phyloP scores from a whole-genome alignment of 2,888 invertebrate species.

The Spilosoma lubricipeda region DNA sequence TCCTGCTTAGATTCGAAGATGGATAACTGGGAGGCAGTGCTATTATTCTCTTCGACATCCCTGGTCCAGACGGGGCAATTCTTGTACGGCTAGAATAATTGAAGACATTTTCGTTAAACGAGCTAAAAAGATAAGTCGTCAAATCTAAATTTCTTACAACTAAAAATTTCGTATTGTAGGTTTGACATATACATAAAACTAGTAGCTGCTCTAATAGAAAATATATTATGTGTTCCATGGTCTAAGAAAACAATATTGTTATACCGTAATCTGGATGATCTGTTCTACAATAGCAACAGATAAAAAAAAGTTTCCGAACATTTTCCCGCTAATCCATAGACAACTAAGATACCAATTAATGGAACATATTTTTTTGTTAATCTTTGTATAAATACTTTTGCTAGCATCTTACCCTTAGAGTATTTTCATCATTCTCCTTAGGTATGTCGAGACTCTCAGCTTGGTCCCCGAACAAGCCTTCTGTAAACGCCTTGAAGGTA shows the following conservation, averaged over 20 bases:
- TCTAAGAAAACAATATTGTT: too few species aligned
- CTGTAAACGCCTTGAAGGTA: slow-evolving; percentile 88
- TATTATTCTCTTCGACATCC: slow-evolving; percentile 79
- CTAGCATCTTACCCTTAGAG: slow-evolving; percentile 63
- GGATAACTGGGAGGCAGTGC: slow-evolving; percentile 66
- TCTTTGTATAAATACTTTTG: background rate
- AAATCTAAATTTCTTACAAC: background rate
- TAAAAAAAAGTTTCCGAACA: background rate
- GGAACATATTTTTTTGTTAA: too few species aligned
- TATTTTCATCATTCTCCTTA: slow-evolving; percentile 79
- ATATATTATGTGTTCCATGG: background rate
- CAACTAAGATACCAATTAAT: background rate
- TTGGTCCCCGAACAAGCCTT: slow-evolving; percentile 88
- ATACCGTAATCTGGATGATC: too few species aligned
- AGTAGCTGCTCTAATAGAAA: background rate
- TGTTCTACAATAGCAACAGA: background rate
- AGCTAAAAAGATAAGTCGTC: background rate
- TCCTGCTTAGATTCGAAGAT: slow-evolving; percentile 80
- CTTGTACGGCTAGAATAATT: slow-evolving; percentile 85
- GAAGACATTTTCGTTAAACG: background rate
- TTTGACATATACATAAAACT: background rate
- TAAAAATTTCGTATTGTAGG: background rate
- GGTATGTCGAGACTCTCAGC: slow-evolving; percentile 71
- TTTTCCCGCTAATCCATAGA: background rate
- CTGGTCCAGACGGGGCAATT: slow-evolving; percentile 87